Percentiles rank a stretch among this genome's conserved stretches.
Evolutionary conservation across 1,140 invertebrate genomes (phyloP).

Genomic region (Telenomus remus): DNA sequence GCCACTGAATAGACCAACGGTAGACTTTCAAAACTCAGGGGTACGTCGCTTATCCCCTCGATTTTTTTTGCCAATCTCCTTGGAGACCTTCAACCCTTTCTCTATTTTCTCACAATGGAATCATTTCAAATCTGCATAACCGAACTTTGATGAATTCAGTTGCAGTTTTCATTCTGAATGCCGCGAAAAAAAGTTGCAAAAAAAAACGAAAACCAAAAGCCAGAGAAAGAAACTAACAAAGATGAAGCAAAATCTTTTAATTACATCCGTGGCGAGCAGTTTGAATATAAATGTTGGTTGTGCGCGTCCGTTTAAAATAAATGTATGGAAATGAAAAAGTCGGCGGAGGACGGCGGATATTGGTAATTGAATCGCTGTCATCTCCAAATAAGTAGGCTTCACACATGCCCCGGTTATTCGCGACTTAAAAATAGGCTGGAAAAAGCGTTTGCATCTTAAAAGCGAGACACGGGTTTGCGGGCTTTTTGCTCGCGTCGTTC

Average conservation of each 20-base stretch:
- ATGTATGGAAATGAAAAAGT: neutral
- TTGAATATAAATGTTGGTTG: neutral
- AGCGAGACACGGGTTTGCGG: neutral
- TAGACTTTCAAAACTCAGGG: slow-evolving; percentile 6
- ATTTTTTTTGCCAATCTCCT: neutral
- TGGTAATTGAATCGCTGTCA: neutral
- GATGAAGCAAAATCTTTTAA: too few relatives aligned
- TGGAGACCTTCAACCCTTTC: too few relatives aligned
- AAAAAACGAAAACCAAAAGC: too few relatives aligned
- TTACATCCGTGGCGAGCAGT: too few relatives aligned
- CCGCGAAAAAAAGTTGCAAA: too few relatives aligned
- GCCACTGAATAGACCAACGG: slow-evolving; percentile 1
- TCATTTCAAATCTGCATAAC: too few relatives aligned
- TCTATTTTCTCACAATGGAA: too few relatives aligned
- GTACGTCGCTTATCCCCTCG: slow-evolving; percentile 15
- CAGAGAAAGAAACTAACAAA: too few relatives aligned
- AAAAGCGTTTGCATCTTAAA: slow-evolving; percentile 6
- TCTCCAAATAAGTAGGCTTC: slow-evolving; percentile 3
- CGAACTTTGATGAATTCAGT: too few relatives aligned
- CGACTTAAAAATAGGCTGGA: neutral
- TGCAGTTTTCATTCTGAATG: too few relatives aligned
- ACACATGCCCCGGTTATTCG: neutral
- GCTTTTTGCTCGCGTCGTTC: neutral
- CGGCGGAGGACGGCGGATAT: neutral
- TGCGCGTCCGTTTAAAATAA: neutral